phyloP scores from a whole-genome alignment of 2,797 vertebrate genomes.

The Anguilla megastoma region DNA sequence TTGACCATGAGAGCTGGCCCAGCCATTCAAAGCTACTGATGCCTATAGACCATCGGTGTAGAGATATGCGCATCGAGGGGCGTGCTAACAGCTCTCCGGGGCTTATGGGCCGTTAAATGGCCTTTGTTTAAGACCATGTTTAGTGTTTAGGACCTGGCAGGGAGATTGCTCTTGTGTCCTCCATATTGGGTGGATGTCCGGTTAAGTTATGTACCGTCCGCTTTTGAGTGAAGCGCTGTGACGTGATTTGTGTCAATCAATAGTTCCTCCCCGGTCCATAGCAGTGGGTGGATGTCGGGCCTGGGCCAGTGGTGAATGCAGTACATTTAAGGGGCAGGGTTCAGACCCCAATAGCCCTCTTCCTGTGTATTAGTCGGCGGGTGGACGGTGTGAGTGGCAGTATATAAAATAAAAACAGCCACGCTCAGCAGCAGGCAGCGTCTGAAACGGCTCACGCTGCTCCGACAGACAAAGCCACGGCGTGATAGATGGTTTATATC shows the following conservation, averaged over 20 bases:
- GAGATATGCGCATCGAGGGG: conserved; percentile 12
- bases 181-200: conserved; percentile 10
- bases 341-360: background rate
- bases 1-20: background rate
- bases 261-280: conserved; percentile 22
- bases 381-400: background rate
- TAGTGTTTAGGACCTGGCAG: conserved; percentile 12
- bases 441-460: conserved; percentile 44
- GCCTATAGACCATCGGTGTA: conserved; percentile 20
- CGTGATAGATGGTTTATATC: conserved; percentile 64
- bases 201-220: conserved; percentile 25
- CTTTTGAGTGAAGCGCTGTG: conserved; percentile 17
- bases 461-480: conserved; percentile 41
- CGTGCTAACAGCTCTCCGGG: background rate
- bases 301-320: background rate
- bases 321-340: background rate
- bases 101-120: conserved; percentile 26
- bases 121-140: conserved; percentile 19
- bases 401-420: conserved; percentile 4
- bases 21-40: background rate
- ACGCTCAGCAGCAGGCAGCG: conserved; percentile 44
- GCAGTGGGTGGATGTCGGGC: background rate
- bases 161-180: conserved; percentile 22
- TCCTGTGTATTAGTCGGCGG: background rate
- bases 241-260: conserved; percentile 29